Conservation (phyloP, 2,888 invertebrate species). For the Eupithecia subfuscata region DNA sequence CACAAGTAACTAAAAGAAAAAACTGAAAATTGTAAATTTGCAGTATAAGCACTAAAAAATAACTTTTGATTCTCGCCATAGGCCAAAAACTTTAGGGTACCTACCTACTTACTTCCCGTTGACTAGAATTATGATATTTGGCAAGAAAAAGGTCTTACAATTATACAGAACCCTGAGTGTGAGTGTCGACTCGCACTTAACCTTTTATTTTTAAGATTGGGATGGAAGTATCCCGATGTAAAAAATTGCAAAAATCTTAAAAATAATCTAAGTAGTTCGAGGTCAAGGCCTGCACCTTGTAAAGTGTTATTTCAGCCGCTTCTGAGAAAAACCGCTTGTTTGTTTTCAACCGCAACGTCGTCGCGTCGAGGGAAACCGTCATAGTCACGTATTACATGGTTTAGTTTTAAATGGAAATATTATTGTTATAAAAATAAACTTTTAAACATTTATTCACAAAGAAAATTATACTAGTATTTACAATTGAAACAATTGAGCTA, state of each 20-base stretch:
- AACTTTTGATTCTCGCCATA: too few relatives aligned
- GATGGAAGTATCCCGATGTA: not conserved
- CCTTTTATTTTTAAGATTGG: not conserved
- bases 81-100: too few relatives aligned
- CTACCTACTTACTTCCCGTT: too few relatives aligned
- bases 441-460: too few relatives aligned
- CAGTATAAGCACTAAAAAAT: too few relatives aligned
- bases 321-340: slow-evolving; percentile 42
- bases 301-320: slow-evolving; percentile 49
- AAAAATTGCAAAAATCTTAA: not conserved
- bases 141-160: too few relatives aligned
- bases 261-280: slow-evolving; percentile 20
- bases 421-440: not conserved
- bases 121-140: too few relatives aligned
- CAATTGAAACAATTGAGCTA: too few relatives aligned
- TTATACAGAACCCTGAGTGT: too few relatives aligned
- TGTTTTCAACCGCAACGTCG: slow-evolving; percentile 31
- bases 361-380: slow-evolving; percentile 22
- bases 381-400: not conserved
- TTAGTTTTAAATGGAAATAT: slow-evolving; percentile 10
- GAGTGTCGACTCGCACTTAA: not conserved
- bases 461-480: too few relatives aligned
- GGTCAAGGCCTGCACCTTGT: slow-evolving; percentile 40
- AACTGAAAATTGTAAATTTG: too few relatives aligned
- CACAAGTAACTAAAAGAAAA: too few relatives aligned